Conservation (phyloP, 2,113 vertebrate species). For the Pterocles orientalis region DNA sequence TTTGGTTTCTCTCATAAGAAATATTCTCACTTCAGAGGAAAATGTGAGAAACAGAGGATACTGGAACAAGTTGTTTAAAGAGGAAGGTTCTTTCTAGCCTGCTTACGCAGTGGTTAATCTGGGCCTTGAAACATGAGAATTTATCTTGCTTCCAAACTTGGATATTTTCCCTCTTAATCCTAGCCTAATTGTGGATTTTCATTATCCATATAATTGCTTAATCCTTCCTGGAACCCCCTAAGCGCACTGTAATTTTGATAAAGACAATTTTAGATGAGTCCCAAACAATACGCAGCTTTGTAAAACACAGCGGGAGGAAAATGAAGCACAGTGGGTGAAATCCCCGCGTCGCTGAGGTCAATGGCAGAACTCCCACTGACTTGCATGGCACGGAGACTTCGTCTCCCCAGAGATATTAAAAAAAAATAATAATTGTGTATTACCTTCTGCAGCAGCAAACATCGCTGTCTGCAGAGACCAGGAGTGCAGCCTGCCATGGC, state of each 20-base stretch:
- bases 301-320: constrained; percentile 17
- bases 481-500: not conserved
- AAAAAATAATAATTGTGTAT: not conserved
- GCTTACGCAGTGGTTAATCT: not conserved
- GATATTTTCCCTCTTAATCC: constrained; percentile 38
- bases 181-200: constrained; percentile 45
- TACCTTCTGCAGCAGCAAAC: not conserved
- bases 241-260: constrained; percentile 34
- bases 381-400: not conserved
- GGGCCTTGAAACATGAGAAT: not conserved
- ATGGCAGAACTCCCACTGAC: not conserved
- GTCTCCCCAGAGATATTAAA: not conserved
- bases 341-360: not conserved
- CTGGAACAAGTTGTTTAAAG: not conserved
- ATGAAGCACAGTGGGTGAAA: constrained; percentile 30
- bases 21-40: not conserved
- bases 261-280: not conserved
- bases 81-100: not conserved
- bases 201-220: constrained; percentile 53
- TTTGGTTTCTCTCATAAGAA: not conserved
- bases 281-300: constrained; percentile 12
- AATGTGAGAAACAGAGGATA: not conserved
- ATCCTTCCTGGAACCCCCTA: constrained; percentile 24
- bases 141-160: constrained; percentile 54
- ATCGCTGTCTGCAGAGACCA: not conserved